Base-by-base conservation (phyloP, 2,797 vertebrate genomes). In the Myiothlypis coronata region DNA sequence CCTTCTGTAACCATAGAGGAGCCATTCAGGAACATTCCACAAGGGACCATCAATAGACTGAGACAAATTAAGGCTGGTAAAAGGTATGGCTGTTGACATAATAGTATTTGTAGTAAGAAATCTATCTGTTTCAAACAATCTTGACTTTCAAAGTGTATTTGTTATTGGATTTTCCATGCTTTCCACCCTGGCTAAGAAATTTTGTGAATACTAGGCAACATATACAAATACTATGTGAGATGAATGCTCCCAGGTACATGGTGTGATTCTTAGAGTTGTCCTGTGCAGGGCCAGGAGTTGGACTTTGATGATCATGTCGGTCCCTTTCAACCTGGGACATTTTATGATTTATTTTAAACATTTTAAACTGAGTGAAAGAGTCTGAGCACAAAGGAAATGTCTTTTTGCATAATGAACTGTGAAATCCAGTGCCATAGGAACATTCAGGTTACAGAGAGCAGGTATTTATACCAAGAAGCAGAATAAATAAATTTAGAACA, bases 61-160 rank as follows among this genome's bases (percentile, higher is more conserved):
- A 93, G 78, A 91, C 50, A 94, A 90, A 88, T 94, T 71, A 88
- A 75, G 70, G 53, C 76, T 94, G 87, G 85, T 47, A 86, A 75
- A 90, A 94, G 30, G 16, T 69, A 52, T 43, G 21, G 26, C 14
- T 53, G 53, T 71, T 80, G 77, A 93, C 28, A 76, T 52, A 65
- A 76, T 13, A 70, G 28, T 34, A 56, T 56, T 65, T 53, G n/a
- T 46, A 30, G 35, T 50, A 76, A 76, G 39, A 83, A 87, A 85
- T 74, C 30, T 55, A 72, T 87, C 69, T 4, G 3, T 86, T 96
- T 78, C n/a, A 87, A 81, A 44, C 28, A 76, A 68, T 65, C 61
- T 63, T 78, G 83, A 67, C 50, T 82, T 64, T 75, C 30, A 35
- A 90, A 72, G 8, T 41, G 14, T 52, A 27, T 79, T 83, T 71